Percentiles rank a stretch among this genome's conserved stretches.
These are phyloP conservation scores for Spheniscus mendiculus DNA, from an alignment of 2,113 vertebrate species.

Conservation along the genomic window DNA sequence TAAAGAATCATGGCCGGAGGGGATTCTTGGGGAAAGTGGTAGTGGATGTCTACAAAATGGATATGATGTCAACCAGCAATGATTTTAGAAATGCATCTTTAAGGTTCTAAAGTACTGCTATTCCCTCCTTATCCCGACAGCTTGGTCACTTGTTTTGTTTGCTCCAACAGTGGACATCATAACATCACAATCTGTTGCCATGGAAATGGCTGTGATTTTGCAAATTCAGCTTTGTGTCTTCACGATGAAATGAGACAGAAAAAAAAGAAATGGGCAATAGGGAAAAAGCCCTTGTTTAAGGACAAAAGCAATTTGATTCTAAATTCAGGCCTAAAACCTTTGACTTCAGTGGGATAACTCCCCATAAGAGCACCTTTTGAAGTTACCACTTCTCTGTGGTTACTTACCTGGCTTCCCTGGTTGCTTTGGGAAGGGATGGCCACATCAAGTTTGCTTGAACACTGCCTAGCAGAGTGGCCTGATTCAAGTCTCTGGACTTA, in stretches of 20 bases:
- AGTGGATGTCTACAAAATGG: background rate
- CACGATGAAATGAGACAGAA: background rate
- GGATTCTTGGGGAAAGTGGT: too few species aligned
- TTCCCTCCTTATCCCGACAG: background rate
- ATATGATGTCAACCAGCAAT: background rate
- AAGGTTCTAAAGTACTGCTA: background rate
- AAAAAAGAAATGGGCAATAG: background rate
- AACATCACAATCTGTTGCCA: constrained; percentile 39
- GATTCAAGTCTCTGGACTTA: background rate
- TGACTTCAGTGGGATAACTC: background rate
- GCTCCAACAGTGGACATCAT: background rate
- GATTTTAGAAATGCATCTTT: background rate
- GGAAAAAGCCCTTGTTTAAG: background rate
- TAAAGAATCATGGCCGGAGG: background rate
- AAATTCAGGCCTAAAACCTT: background rate
- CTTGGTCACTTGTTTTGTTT: background rate
- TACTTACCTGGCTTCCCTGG: background rate
- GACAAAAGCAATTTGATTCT: background rate
- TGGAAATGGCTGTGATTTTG: constrained; percentile 40
- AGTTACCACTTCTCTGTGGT: background rate
- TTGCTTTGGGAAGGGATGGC: background rate
- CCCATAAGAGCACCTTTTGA: background rate
- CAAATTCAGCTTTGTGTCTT: constrained; percentile 14
- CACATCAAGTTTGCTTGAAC: background rate
- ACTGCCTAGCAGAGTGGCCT: background rate